Conservation (phyloP, 1,140 invertebrate species). For the Trichonephila inaurata region DNA sequence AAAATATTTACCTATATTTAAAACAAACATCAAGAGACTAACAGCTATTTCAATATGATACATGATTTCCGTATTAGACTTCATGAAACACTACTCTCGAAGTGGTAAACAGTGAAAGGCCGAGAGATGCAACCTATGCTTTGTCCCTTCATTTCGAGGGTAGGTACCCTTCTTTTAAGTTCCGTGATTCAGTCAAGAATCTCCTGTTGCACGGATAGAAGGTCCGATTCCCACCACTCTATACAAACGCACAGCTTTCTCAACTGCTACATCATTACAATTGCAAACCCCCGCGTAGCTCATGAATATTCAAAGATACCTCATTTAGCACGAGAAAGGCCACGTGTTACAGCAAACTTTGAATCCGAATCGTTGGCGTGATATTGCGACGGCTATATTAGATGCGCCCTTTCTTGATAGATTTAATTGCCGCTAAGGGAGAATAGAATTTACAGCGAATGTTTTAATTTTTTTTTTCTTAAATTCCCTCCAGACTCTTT, state of each 20-base stretch:
- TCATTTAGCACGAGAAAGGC: constrained; percentile 72
- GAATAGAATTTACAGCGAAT: not conserved
- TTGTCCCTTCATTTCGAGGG: not conserved
- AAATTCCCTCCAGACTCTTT: too few relatives aligned
- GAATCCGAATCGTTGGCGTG: constrained; percentile 60
- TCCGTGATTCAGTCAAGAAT: constrained; percentile 74
- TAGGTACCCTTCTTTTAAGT: constrained; percentile 34
- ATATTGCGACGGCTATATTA: constrained; percentile 67
- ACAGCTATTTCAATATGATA: not conserved
- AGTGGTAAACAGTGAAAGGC: too few relatives aligned
- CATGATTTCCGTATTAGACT: not conserved
- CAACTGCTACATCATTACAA: constrained; percentile 73
- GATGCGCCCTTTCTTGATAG: constrained; percentile 5
- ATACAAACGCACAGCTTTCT: constrained; percentile 70
- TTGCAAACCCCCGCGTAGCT: constrained; percentile 56
- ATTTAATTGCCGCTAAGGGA: constrained; percentile 35
- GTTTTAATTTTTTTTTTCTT: too few relatives aligned
- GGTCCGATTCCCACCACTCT: constrained; percentile 67
- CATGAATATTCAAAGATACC: constrained; percentile 74
- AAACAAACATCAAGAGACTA: too few relatives aligned
- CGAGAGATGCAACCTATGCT: not conserved
- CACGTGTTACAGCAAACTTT: constrained; percentile 73
- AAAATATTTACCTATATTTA: too few relatives aligned
- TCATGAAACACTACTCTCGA: not conserved
- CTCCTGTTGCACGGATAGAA: constrained; percentile 73